Evolutionary conservation across 2,888 invertebrate genomes (phyloP).

Genomic region (Latheticus oryzae): DNA sequence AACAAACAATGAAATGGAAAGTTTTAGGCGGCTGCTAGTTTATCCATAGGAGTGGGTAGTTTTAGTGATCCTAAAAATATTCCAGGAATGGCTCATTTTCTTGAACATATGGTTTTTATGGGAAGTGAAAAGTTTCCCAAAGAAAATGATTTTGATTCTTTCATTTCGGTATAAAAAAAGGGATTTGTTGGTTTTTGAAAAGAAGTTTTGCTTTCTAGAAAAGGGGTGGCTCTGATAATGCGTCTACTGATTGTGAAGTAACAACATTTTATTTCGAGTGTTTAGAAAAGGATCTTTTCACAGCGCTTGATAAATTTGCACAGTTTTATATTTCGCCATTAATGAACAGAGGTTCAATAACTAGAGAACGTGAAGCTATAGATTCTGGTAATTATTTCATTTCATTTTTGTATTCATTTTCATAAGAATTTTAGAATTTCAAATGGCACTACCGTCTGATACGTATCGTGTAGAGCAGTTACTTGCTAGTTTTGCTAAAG

Average conservation of each 20-base stretch:
- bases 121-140: conserved; percentile 89
- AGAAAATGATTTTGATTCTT: conserved; percentile 88
- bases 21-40: conserved; percentile 60
- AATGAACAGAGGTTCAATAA: conserved; percentile 86
- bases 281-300: conserved; percentile 79
- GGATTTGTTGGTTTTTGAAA: too few species aligned
- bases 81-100: conserved; percentile 86
- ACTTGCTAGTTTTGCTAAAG: conserved; percentile 75
- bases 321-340: conserved; percentile 90
- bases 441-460: conserved; percentile 82
- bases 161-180: conserved; percentile 77
- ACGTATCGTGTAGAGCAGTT: conserved; percentile 81
- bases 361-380: conserved; percentile 87
- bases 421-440: conserved; percentile 75
- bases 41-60: conserved; percentile 81
- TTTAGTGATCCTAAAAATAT: conserved; percentile 83
- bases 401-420: too few species aligned
- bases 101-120: conserved; percentile 96
- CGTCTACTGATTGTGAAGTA: conserved; percentile 86
- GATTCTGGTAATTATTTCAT: conserved; percentile 77
- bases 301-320: conserved; percentile 87
- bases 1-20: conserved; percentile 5
- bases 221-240: conserved; percentile 89
- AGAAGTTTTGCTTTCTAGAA: too few species aligned
- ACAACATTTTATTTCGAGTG: conserved; percentile 93